Evolutionary conservation across 2,113 vertebrate genomes (phyloP).

Genomic region (Microtus richardsoni): DNA sequence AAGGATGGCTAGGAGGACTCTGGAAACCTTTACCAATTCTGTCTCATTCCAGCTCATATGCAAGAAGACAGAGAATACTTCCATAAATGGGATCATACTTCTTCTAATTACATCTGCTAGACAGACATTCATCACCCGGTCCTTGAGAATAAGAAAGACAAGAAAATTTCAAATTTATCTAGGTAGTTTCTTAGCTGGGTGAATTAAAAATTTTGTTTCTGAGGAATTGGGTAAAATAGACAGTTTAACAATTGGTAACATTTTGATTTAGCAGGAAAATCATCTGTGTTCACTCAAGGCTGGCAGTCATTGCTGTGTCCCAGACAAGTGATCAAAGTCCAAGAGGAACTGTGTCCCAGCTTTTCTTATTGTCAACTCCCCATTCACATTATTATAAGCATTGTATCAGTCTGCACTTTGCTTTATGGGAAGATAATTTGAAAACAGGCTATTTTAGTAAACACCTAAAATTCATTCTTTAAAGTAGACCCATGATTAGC

Average conservation of each 20-base stretch:
- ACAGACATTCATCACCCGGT: neutral
- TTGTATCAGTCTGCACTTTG: neutral
- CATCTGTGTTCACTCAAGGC: conserved; percentile 7
- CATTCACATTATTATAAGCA: neutral
- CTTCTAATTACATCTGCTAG: neutral
- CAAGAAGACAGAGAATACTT: neutral
- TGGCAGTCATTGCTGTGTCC: neutral
- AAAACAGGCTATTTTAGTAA: neutral
- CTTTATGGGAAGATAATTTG: neutral
- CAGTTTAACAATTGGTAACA: neutral
- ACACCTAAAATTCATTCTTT: neutral
- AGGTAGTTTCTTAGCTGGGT: neutral
- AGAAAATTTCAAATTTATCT: neutral
- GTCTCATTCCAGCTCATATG: neutral
- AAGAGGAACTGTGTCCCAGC: neutral
- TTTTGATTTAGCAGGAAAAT: neutral
- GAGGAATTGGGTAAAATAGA: conserved; percentile 11
- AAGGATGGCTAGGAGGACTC: neutral
- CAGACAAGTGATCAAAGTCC: neutral
- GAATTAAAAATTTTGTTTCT: neutral
- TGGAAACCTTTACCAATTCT: neutral
- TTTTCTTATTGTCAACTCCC: neutral
- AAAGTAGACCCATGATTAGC: neutral
- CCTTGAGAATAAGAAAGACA: neutral
- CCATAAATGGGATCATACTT: neutral